Percentiles rank a stretch among this genome's conserved stretches.
Conservation (phyloP, 2,797 vertebrate genomes). For the Thamnophis elegans region DNA sequence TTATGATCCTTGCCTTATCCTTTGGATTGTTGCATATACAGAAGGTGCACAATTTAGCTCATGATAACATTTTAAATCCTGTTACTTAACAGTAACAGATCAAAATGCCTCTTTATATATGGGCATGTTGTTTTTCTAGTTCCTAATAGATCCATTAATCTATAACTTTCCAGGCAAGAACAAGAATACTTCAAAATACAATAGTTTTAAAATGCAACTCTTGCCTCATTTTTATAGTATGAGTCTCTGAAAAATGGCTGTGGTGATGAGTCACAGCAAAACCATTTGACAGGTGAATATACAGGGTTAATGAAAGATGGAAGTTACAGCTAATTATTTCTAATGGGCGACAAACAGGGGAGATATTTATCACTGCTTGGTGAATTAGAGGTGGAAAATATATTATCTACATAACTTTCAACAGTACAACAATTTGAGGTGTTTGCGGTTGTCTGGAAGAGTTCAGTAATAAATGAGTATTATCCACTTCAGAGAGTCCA, state of each 20-base stretch:
- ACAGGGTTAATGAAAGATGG: neutral
- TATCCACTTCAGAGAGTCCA: neutral
- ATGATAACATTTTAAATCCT: neutral
- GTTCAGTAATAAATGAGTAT: neutral
- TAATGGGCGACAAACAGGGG: neutral
- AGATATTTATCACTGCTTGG: neutral
- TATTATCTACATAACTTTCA: neutral
- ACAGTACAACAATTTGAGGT: neutral
- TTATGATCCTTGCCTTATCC: neutral
- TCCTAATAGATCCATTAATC: neutral
- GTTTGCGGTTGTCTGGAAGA: neutral
- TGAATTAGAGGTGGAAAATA: neutral
- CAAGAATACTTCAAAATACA: neutral
- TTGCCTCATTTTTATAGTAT: neutral
- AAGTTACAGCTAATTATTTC: neutral
- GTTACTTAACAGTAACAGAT: neutral
- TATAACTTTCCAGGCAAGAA: neutral
- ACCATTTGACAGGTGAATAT: neutral
- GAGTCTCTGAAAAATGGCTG: neutral
- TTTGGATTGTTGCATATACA: neutral
- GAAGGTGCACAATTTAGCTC: neutral
- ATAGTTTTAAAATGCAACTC: neutral
- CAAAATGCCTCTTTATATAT: neutral
- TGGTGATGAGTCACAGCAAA: neutral
- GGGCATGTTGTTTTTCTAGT: neutral